phyloP scores from a whole-genome alignment of 2,888 invertebrate species.

The Drosophila rubida region DNA sequence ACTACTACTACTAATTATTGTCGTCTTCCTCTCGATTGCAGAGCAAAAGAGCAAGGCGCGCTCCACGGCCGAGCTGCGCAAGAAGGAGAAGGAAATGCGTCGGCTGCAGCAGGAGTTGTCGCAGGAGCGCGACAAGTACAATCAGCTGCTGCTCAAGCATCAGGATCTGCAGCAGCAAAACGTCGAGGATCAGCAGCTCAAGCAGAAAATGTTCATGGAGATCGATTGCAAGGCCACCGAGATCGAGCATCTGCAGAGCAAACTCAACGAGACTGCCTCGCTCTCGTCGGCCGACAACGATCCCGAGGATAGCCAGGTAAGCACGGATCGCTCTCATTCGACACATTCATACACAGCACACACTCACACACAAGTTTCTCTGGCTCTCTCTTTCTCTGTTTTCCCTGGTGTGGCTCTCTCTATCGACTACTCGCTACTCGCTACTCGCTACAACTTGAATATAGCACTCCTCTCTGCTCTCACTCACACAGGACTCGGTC shows the following conservation, averaged over 20 bases:
- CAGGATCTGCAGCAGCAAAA: constrained; percentile 94
- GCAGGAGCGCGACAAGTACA: constrained; percentile 97
- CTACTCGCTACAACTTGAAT: constrained; percentile 32
- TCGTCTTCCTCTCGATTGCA: no score
- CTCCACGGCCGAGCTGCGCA: constrained; percentile 91
- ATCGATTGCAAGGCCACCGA: constrained; percentile 98
- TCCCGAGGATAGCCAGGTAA: constrained; percentile 88
- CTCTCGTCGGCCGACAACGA: constrained; percentile 96
- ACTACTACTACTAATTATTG: no score
- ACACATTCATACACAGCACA: constrained; percentile 8
- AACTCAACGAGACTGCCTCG: constrained; percentile 95
- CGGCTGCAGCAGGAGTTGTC: constrained; percentile 97
- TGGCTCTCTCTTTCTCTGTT: constrained; percentile 13
- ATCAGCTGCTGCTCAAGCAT: constrained; percentile 93
- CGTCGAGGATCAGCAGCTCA: constrained; percentile 89
- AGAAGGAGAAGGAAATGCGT: constrained; percentile 97
- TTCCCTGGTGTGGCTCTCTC: constrained; percentile 6
- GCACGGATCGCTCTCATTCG: constrained; percentile 2
- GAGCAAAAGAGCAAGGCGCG: constrained; percentile 92
- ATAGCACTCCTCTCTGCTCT: constrained; percentile 81
- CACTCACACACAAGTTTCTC: constrained; percentile 9
- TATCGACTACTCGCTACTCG: constrained; percentile 16
- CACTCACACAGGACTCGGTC: constrained; percentile 87
- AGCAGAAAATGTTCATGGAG: constrained; percentile 96
- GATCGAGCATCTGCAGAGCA: constrained; percentile 96